Evolutionary conservation across 1,140 invertebrate genomes (phyloP).

Genomic region (Thaumetopoea pityocampa): DNA sequence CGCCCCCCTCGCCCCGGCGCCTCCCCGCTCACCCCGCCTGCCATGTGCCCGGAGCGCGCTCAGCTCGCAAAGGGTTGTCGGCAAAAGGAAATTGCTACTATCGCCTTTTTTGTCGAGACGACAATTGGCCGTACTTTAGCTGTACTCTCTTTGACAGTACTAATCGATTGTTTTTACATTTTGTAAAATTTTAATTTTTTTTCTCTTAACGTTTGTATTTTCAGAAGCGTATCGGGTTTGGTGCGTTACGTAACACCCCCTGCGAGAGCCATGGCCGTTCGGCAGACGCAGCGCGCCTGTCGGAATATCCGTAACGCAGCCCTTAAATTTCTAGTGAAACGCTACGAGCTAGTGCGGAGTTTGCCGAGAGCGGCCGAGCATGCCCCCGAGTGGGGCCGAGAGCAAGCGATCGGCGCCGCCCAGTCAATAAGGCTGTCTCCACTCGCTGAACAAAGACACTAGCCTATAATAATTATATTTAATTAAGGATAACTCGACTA

Average conservation of each 20-base stretch:
- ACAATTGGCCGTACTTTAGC: slow-evolving; percentile 40
- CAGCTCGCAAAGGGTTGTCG: slow-evolving; percentile 63
- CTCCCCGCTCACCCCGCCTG: slow-evolving; percentile 34
- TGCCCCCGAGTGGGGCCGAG: slow-evolving; percentile 47
- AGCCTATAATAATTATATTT: slow-evolving; percentile 75
- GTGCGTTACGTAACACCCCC: slow-evolving; percentile 33
- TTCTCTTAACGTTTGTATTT: no score
- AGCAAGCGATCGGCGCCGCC: slow-evolving; percentile 62
- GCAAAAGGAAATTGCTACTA: slow-evolving; percentile 49
- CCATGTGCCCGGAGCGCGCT: slow-evolving; percentile 60
- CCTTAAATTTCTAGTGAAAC: slow-evolving; percentile 65
- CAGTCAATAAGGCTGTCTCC: slow-evolving; percentile 76
- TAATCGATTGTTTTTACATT: no score
- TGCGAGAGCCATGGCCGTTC: slow-evolving; percentile 28
- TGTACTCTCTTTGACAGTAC: slow-evolving; percentile 27
- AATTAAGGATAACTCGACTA: slow-evolving; percentile 68
- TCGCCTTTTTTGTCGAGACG: slow-evolving; percentile 41
- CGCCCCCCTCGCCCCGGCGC: slow-evolving; percentile 23
- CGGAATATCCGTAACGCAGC: slow-evolving; percentile 52
- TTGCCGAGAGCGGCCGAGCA: slow-evolving; percentile 26
- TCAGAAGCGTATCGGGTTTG: slow-evolving; percentile 18
- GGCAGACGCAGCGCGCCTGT: slow-evolving; percentile 24
- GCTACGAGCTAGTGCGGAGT: slow-evolving; percentile 42
- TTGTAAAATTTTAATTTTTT: no score
- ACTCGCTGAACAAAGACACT: slow-evolving; percentile 70